phyloP scores from a whole-genome alignment of 2,113 vertebrate species.

The Vanacampus margaritifer region DNA sequence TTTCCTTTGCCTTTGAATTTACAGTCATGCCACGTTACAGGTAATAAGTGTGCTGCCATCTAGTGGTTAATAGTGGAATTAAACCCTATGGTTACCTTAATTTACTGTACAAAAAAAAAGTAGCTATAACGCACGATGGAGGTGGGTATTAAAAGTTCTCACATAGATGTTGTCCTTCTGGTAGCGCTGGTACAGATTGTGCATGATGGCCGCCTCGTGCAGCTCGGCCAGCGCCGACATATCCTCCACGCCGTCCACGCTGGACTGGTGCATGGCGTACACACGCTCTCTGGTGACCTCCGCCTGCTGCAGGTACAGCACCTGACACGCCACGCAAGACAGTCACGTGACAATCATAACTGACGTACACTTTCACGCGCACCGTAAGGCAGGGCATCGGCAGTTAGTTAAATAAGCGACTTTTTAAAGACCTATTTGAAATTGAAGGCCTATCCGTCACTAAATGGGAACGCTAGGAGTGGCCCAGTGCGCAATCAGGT shows the following conservation, averaged over 20 bases:
- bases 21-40: too few species aligned
- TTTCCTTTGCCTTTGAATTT: too few species aligned
- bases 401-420: too few species aligned
- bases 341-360: not conserved
- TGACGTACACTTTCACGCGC: not conserved
- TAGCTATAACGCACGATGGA: too few species aligned
- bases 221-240: constrained; percentile 86
- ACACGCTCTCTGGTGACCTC: constrained; percentile 79
- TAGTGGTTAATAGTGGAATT: too few species aligned
- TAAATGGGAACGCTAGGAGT: constrained; percentile 39
- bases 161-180: constrained; percentile 85
- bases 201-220: constrained; percentile 88
- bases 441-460: not conserved
- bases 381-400: too few species aligned
- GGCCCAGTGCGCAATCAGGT: constrained; percentile 28
- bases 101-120: too few species aligned
- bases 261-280: constrained; percentile 84
- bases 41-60: not conserved
- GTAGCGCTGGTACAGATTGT: constrained; percentile 86
- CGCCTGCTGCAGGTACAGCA: constrained; percentile 72
- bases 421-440: constrained; percentile 13
- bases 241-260: constrained; percentile 84
- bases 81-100: too few species aligned
- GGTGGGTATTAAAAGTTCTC: constrained; percentile 22
- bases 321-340: constrained; percentile 53